Base-by-base conservation (phyloP, 2,888 invertebrate species). In the Quadriops clusia region DNA sequence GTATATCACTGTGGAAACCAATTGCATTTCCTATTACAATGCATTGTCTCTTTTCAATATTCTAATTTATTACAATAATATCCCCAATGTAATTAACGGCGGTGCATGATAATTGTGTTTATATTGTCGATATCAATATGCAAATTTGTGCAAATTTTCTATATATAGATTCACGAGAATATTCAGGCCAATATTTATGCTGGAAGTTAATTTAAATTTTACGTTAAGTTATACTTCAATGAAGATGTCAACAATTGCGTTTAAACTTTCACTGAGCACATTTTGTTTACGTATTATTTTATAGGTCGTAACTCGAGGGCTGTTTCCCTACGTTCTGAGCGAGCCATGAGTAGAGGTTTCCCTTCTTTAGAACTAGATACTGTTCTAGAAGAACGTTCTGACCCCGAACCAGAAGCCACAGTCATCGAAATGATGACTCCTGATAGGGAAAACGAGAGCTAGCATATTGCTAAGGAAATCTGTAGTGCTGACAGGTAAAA, bases 341-440 rank as follows among this genome's bases (percentile, higher is more conserved):
- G 75, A 48, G 69, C 78, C 28, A 68, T 79, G 45, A 79, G 79
- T 20, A 67, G 81, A 26, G 73, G 77, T n/a, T 78, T 79, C 49
- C 79, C 83, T 17, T 73, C 80, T 1, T 61, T 83, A 28, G 85
- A 86, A 53, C 67, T 86, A 43, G 85, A 84, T 56, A 85, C 85
- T 0, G 86, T 86, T 13, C 68, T 85, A 13, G 86, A 86, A 53
- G 85, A 85, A 50, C 71, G 80, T 36, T 84, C 83, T 8, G 85
- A 85, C 53, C 73, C 77, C 4, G 82, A 82, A 53, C 78, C 57
- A 8, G 60, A 60, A 38, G 57, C 54, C 11, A 60, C 60, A 8
- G 53, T 55, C 13, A 49, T 59, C 20, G 58, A 59, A 39, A 48
- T 56, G 45, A 51, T 60, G 53, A 58, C 60, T n/a, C 59, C 59